These are phyloP conservation scores for Fissipunctia ypsillon DNA, from an alignment of 2,888 invertebrate genomes.

Conservation along the genomic window DNA sequence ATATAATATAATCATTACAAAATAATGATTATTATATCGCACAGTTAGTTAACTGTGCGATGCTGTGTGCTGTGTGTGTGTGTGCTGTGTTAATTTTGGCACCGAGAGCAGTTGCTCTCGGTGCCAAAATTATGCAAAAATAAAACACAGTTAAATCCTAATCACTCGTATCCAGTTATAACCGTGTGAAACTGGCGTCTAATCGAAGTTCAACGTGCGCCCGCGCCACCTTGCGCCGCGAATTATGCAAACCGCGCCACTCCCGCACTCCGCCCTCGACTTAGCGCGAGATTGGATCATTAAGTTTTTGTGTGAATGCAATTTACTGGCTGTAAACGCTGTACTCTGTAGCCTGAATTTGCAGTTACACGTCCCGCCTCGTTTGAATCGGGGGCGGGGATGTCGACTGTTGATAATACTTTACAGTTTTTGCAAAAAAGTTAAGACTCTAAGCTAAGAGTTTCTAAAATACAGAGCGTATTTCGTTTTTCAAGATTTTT, in stretches of 20 bases:
- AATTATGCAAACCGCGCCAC: slow-evolving; percentile 22
- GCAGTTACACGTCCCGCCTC: slow-evolving; percentile 2
- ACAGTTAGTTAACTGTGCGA: background rate
- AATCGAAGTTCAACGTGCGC: slow-evolving; percentile 58
- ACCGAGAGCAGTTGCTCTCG: too few relatives aligned
- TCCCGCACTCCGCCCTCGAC: slow-evolving; percentile 29
- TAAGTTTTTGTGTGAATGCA: slow-evolving; percentile 4
- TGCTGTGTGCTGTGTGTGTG: too few relatives aligned
- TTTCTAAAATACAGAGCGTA: too few relatives aligned
- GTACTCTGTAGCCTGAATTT: background rate
- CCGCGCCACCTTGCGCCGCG: slow-evolving; percentile 13
- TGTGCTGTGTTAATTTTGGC: too few relatives aligned
- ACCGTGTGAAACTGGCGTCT: slow-evolving; percentile 1
- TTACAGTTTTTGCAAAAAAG: background rate
- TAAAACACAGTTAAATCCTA: slow-evolving; percentile 9
- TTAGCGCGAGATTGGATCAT: background rate
- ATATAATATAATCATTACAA: too few relatives aligned
- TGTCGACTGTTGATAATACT: background rate
- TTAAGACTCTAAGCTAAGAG: too few relatives aligned
- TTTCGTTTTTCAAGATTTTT: background rate
- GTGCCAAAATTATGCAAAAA: slow-evolving; percentile 16
- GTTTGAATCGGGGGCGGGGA: slow-evolving; percentile 3
- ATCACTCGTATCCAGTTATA: background rate
- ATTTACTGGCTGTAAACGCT: background rate
- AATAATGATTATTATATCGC: background rate